Evolutionary conservation across 2,797 vertebrate genomes (phyloP), one percentile per base, ranked within the genome.

Genomic region (Cynodonichthys magdalenae): DNA sequence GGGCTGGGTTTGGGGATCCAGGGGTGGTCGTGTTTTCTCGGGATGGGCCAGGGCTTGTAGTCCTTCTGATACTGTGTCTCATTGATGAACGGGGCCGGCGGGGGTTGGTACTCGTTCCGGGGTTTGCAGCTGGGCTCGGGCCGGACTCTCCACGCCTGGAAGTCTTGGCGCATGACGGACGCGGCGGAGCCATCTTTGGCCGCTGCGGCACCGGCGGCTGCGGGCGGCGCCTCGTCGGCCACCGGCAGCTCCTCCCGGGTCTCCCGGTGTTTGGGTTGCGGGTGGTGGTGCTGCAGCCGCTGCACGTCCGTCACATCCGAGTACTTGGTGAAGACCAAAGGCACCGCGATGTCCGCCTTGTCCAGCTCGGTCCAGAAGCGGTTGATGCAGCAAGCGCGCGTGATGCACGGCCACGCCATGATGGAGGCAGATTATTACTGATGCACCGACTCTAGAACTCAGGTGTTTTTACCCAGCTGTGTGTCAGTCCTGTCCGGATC

Each of bases 351-450:
- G 88, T 99, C 97, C 57, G 90, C 97, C 88, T 99, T 98, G 85
- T 99, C 97, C 75, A 99, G 87, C 88, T 99, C 97, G 87, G 92
- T 97, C 97, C 97, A 99, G 78, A 97, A 98, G 44, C 97, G 97
- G 73, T 96, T 98, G 79, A 99, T 97, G 94, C 97, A 99, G 94
- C 97, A 99, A 20, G 96, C 97, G 80, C 97, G 95, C 79, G 96
- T 98, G 66, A 99, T 96, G 91, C 96, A 99, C 74, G 97, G 97
- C 97, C 97, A 99, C 57, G 97, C 97, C 97, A 99, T 98, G 71
- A n/a, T 72, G 73, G 39, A 34, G 11, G 14, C 39, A 41, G 11
- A 11, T 3, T 12, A 10, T 9, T 2, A n/a, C 18, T 5, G 45
- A 46, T 46, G 45, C 45, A 18, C 12, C 9, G 11, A 41, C 3